Conservation (phyloP, 2,113 vertebrate species). For the Hirundichthys speculiger region DNA sequence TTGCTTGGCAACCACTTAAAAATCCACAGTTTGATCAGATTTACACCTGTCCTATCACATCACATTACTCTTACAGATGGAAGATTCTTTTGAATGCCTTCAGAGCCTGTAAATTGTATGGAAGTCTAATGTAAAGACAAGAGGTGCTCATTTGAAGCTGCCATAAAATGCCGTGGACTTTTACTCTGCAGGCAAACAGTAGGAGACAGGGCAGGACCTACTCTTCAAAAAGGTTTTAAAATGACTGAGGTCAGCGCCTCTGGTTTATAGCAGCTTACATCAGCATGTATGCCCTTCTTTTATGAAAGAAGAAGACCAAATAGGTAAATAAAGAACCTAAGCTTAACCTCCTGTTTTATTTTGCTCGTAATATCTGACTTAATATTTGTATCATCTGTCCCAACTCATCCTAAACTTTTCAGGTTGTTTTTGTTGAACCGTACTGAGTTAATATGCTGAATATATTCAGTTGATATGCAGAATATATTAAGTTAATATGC, state of each 20-base stretch:
- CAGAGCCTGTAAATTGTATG: background rate
- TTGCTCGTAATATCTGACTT: too few relatives aligned
- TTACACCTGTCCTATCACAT: background rate
- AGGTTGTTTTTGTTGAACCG: too few relatives aligned
- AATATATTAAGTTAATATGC: conserved; percentile 25
- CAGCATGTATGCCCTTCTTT: conserved; percentile 1
- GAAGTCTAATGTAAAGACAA: background rate
- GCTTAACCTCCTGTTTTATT: too few relatives aligned
- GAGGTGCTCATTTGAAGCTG: conserved; percentile 5
- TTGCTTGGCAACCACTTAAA: background rate
- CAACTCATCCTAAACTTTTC: background rate
- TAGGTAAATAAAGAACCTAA: too few relatives aligned
- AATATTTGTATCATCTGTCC: too few relatives aligned
- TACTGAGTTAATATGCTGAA: too few relatives aligned
- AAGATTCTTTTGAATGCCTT: conserved; percentile 4
- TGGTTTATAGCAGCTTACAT: conserved; percentile 3
- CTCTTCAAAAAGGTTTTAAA: conserved; percentile 13
- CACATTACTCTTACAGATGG: background rate
- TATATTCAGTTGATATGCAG: conserved; percentile 9
- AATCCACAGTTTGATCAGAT: background rate
- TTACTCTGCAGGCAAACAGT: conserved; percentile 17
- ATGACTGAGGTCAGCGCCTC: background rate
- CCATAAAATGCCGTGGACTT: background rate
- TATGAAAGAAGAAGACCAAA: background rate
- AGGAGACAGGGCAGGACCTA: conserved; percentile 31